Conservation (phyloP, 2,888 invertebrate species). For the Ophioninae sp. region DNA sequence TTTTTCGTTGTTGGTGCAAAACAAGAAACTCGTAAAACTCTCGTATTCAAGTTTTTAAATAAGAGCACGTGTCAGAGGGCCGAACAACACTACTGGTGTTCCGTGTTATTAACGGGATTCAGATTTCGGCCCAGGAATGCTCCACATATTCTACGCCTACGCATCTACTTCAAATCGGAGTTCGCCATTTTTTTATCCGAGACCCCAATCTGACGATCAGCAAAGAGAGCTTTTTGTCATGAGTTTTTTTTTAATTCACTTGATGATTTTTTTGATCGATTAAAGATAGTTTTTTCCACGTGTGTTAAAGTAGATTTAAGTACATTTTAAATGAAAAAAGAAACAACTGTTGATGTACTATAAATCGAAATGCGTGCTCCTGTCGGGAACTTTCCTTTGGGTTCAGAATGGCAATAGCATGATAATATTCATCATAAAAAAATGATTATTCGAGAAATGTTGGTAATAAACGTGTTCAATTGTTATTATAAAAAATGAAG, state of each 20-base stretch:
- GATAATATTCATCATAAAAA: too few species aligned
- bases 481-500: too few species aligned
- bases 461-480: too few species aligned
- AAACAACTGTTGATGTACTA: too few species aligned
- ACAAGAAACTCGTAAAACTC: constrained; percentile 43
- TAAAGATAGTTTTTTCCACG: too few species aligned
- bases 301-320: too few species aligned
- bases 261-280: too few species aligned
- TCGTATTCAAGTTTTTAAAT: constrained; percentile 12
- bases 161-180: neutral
- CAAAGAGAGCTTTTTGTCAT: neutral
- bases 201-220: neutral
- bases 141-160: constrained; percentile 17
- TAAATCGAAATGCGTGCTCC: too few species aligned
- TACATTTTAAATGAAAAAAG: too few species aligned
- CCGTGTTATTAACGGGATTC: constrained; percentile 12
- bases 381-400: constrained; percentile 19
- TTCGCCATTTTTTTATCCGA: neutral
- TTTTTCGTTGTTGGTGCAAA: constrained; percentile 26
- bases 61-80: neutral
- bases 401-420: too few species aligned
- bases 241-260: too few species aligned
- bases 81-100: constrained; percentile 1
- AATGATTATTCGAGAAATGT: too few species aligned
- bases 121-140: constrained; percentile 9